Percentiles rank a stretch among this genome's conserved stretches.
Conservation (phyloP, 2,888 invertebrate genomes). For the Eurytoma adleriae region DNA sequence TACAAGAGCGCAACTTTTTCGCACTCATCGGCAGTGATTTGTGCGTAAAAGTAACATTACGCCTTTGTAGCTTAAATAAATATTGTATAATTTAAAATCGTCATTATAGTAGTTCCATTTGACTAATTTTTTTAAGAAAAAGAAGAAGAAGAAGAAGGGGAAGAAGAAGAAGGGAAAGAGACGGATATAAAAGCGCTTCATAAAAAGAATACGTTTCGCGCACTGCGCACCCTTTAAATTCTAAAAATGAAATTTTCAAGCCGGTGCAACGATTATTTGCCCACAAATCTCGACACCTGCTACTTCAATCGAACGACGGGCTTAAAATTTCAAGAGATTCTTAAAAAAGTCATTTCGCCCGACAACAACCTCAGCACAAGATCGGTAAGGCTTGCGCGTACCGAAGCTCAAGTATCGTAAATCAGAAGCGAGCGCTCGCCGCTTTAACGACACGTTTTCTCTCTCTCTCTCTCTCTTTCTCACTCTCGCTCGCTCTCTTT, state of each 20-base stretch:
- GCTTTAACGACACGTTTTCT: conserved; percentile 21
- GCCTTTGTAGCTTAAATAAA: no score
- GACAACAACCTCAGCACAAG: neutral
- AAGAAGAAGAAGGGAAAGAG: no score
- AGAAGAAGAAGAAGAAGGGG: no score
- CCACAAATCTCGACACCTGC: neutral
- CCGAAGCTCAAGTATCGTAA: conserved; percentile 27
- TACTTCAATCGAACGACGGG: neutral
- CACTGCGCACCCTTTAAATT: neutral
- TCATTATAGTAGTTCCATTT: no score
- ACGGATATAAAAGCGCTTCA: no score
- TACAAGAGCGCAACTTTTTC: no score
- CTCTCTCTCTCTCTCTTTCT: conserved; percentile 2
- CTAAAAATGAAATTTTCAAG: neutral
- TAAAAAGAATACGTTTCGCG: no score
- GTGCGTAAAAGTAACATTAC: no score
- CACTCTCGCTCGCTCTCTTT: neutral
- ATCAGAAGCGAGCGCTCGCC: conserved; percentile 27
- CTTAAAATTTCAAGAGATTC: neutral
- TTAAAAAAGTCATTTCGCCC: neutral
- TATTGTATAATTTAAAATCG: no score
- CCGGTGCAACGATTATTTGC: neutral
- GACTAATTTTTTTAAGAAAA: no score
- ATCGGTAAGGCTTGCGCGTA: neutral
- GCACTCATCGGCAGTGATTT: no score